These are phyloP conservation scores for Bombus breviceps DNA, from an alignment of 1,140 invertebrate genomes.

Conservation along the genomic window DNA sequence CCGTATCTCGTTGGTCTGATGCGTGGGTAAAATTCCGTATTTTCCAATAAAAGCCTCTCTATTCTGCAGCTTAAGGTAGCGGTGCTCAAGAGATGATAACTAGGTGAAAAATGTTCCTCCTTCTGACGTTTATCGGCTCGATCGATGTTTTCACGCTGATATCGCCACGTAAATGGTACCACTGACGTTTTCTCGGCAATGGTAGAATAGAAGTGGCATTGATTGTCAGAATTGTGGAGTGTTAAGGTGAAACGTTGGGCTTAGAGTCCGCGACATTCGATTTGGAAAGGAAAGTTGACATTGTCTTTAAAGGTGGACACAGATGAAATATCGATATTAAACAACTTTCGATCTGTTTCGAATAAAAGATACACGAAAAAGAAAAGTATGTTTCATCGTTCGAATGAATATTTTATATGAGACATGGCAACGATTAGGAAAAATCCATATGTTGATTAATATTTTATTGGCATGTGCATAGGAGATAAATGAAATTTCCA, in stretches of 20 bases:
- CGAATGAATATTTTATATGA: too few relatives aligned
- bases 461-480: too few relatives aligned
- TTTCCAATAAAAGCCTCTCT: conserved; percentile 13
- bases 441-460: too few relatives aligned
- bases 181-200: background rate
- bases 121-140: background rate
- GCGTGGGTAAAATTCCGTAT: background rate
- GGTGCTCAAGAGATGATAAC: conserved; percentile 11
- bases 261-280: too few relatives aligned
- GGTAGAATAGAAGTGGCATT: background rate
- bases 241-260: background rate
- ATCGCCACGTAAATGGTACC: background rate
- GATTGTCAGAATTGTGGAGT: background rate
- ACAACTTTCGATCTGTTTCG: too few relatives aligned
- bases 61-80: background rate
- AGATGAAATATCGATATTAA: too few relatives aligned
- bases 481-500: too few relatives aligned
- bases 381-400: too few relatives aligned
- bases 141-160: background rate
- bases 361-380: too few relatives aligned
- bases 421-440: too few relatives aligned
- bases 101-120: conserved; percentile 11
- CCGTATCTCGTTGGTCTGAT: background rate
- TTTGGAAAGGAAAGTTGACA: background rate
- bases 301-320: too few relatives aligned